phyloP scores from a whole-genome alignment of 1,140 invertebrate genomes.

The Euwallacea fornicatus region DNA sequence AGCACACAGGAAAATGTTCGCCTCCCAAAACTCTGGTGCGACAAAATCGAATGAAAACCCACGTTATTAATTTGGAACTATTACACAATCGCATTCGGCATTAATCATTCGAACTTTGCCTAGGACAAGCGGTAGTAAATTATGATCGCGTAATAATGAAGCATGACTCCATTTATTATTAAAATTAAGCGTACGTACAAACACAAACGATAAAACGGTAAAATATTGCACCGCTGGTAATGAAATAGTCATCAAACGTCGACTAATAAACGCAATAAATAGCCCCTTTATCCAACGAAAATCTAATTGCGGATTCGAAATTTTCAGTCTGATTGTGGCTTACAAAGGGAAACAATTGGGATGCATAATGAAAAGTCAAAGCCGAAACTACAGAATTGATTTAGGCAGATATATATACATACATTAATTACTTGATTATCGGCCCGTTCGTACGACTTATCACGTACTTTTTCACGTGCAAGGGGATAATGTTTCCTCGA shows the following conservation, averaged over 20 bases:
- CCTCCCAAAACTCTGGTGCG: too few species aligned
- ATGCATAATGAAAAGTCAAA: not conserved
- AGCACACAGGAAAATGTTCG: too few species aligned
- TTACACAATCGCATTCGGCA: conserved; percentile 6
- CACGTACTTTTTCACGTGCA: too few species aligned
- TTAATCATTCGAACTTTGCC: conserved; percentile 4
- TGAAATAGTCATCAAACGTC: conserved; percentile 18
- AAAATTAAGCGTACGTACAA: conserved; percentile 8
- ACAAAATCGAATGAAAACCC: not conserved
- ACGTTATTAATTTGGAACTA: conserved; percentile 7
- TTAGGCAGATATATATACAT: not conserved
- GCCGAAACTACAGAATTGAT: not conserved
- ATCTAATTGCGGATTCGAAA: conserved; percentile 12
- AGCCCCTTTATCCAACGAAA: conserved; percentile 13
- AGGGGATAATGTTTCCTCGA: not conserved
- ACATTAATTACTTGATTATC: too few species aligned
- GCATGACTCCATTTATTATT: conserved; percentile 11
- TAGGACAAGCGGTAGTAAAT: conserved; percentile 6
- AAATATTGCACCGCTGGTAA: conserved; percentile 14
- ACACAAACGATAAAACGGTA: conserved; percentile 10
- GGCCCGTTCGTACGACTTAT: too few species aligned
- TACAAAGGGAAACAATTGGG: too few species aligned
- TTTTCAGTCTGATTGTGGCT: too few species aligned
- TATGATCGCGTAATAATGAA: conserved; percentile 10
- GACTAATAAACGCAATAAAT: conserved; percentile 16